A percentile compares a stretch with the other conserved stretches of the same genome.
phyloP scores from a whole-genome alignment of 2,797 vertebrate genomes.

The Falco novaeseelandiae region DNA sequence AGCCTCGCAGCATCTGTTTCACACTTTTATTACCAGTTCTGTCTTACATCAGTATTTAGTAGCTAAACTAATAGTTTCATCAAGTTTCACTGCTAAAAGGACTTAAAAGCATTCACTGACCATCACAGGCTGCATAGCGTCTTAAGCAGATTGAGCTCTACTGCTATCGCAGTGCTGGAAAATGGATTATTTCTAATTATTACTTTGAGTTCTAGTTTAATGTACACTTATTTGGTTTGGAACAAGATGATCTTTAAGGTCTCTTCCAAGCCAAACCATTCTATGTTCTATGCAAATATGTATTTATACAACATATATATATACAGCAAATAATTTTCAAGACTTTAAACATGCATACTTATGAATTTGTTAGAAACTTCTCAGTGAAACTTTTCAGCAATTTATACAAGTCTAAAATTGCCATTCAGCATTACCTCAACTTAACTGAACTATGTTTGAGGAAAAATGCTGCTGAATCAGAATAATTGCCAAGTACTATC shows the following conservation, averaged over 20 bases:
- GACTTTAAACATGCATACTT: neutral
- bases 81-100: neutral
- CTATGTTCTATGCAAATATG: neutral
- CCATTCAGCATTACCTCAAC: neutral
- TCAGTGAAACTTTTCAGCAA: neutral
- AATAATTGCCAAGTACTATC: neutral
- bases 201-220: neutral
- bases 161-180: neutral
- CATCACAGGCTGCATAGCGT: neutral
- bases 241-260: neutral
- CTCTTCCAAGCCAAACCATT: neutral
- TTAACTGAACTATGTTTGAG: neutral
- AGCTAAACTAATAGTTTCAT: neutral
- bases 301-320: neutral
- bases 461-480: neutral
- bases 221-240: neutral
- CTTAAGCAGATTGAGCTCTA: neutral
- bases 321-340: neutral
- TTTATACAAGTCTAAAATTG: neutral
- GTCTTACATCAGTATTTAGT: neutral
- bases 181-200: neutral
- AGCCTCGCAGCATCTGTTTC: neutral
- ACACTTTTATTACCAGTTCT: neutral
- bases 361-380: neutral
- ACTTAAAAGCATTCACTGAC: neutral